These are phyloP conservation scores for Paraplagusia blochii DNA, from an alignment of 2,113 vertebrate genomes.

Conservation along the genomic window DNA sequence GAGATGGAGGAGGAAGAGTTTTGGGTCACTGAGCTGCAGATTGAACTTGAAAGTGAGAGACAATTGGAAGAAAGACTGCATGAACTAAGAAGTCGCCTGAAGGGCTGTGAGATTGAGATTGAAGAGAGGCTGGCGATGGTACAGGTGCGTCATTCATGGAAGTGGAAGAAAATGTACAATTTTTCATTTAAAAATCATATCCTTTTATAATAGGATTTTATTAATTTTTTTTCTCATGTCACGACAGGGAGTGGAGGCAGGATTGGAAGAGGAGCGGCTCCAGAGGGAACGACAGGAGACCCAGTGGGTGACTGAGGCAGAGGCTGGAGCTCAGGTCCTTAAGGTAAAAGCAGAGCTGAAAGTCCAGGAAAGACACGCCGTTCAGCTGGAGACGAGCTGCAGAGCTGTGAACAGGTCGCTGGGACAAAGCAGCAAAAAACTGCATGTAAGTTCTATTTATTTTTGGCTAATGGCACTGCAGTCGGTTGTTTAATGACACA, in stretches of 20 bases:
- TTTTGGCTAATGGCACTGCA: neutral
- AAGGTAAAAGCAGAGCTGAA: conserved; percentile 88
- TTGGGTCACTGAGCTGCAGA: conserved; percentile 96
- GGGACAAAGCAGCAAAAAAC: conserved; percentile 85
- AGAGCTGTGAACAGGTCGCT: conserved; percentile 91
- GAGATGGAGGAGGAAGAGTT: conserved; percentile 98
- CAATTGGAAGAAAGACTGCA: conserved; percentile 92
- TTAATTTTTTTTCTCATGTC: neutral
- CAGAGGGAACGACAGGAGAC: conserved; percentile 85
- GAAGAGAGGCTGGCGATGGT: conserved; percentile 84
- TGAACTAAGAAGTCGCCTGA: conserved; percentile 84
- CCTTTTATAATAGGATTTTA: neutral
- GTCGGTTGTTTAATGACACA: too few relatives aligned
- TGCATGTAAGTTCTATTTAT: conserved; percentile 80
- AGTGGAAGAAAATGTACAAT: neutral
- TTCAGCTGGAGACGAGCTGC: conserved; percentile 90
- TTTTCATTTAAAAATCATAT: too few relatives aligned
- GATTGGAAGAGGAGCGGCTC: conserved; percentile 87
- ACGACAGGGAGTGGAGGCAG: conserved; percentile 78
- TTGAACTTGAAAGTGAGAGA: conserved; percentile 93
- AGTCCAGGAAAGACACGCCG: conserved; percentile 87
- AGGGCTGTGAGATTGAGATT: conserved; percentile 84
- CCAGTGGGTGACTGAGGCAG: conserved; percentile 88
- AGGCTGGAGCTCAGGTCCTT: conserved; percentile 85
- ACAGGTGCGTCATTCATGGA: conserved; percentile 62